A percentile compares a stretch with the other conserved stretches of the same genome.
These are phyloP conservation scores for Cebidichthys violaceus DNA, from an alignment of 2,113 vertebrate genomes.

Conservation along the genomic window DNA sequence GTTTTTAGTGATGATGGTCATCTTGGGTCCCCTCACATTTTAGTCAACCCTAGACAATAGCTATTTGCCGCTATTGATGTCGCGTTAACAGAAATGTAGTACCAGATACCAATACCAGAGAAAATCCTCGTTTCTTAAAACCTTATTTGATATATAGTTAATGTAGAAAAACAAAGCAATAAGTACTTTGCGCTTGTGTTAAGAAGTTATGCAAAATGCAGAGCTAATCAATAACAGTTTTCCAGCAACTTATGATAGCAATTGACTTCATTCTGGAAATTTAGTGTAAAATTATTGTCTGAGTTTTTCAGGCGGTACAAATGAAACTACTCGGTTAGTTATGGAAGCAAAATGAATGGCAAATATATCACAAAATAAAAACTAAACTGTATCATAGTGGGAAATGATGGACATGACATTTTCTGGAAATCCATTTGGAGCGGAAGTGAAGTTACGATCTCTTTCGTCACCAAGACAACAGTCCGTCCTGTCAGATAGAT, in stretches of 20 bases:
- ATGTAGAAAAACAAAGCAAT: too few relatives aligned
- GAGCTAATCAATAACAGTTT: conserved; percentile 10
- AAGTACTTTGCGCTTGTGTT: too few relatives aligned
- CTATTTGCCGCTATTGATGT: too few relatives aligned
- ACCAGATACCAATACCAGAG: too few relatives aligned
- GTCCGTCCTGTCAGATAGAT: conserved; percentile 50
- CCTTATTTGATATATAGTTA: too few relatives aligned
- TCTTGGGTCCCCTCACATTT: neutral
- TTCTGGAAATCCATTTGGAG: conserved; percentile 52
- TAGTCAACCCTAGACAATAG: too few relatives aligned
- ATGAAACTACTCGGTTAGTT: conserved; percentile 29
- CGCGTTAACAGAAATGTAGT: too few relatives aligned
- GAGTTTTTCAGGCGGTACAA: conserved; percentile 17
- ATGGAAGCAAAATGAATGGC: conserved; percentile 7
- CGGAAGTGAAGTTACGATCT: conserved; percentile 39
- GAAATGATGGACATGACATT: conserved; percentile 75
- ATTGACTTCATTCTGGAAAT: conserved; percentile 39
- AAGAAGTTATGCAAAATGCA: neutral
- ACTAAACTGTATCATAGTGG: conserved; percentile 4
- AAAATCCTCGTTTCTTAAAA: too few relatives aligned
- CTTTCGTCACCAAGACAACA: conserved; percentile 65
- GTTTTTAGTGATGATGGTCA: neutral
- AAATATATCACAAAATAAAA: conserved; percentile 28
- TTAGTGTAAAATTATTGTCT: conserved; percentile 31
- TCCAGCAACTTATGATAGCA: conserved; percentile 9